phyloP scores from a whole-genome alignment of 1,140 invertebrate genomes.

The Pararge aegeria region DNA sequence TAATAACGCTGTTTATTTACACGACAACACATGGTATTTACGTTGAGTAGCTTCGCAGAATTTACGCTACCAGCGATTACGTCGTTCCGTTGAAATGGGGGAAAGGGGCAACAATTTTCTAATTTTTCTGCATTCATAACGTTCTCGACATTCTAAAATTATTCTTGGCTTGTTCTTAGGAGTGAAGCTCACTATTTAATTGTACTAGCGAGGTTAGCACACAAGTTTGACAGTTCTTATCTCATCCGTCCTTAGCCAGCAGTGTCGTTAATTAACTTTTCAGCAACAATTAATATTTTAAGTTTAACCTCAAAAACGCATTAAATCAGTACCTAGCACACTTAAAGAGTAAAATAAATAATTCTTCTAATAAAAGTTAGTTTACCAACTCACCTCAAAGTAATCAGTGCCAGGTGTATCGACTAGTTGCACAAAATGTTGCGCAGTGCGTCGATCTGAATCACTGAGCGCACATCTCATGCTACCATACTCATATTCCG shows the following conservation, averaged over 20 bases:
- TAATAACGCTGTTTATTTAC: constrained; percentile 40
- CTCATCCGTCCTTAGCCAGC: too few species aligned
- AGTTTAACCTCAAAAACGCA: too few species aligned
- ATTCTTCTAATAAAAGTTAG: neutral
- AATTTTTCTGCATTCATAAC: neutral
- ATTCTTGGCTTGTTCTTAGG: neutral
- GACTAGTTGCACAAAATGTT: constrained; percentile 90
- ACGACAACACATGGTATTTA: constrained; percentile 20
- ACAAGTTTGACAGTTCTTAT: too few species aligned
- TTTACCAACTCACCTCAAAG: constrained; percentile 83
- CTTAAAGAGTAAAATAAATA: too few species aligned
- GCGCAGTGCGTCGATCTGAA: constrained; percentile 91
- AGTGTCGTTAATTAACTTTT: too few species aligned
- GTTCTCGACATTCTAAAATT: neutral
- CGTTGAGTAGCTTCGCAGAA: constrained; percentile 21
- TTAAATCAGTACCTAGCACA: too few species aligned
- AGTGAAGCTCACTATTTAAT: neutral
- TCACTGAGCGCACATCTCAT: constrained; percentile 94
- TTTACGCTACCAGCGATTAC: constrained; percentile 12
- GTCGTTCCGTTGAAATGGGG: constrained; percentile 8
- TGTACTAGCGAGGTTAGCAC: too few species aligned
- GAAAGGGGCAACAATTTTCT: neutral
- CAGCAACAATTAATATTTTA: too few species aligned
- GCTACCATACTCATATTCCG: constrained; percentile 96
- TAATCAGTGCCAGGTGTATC: constrained; percentile 96